Evolutionary conservation across 2,113 vertebrate species (phyloP).

Genomic region (Eonycteris spelaea): DNA sequence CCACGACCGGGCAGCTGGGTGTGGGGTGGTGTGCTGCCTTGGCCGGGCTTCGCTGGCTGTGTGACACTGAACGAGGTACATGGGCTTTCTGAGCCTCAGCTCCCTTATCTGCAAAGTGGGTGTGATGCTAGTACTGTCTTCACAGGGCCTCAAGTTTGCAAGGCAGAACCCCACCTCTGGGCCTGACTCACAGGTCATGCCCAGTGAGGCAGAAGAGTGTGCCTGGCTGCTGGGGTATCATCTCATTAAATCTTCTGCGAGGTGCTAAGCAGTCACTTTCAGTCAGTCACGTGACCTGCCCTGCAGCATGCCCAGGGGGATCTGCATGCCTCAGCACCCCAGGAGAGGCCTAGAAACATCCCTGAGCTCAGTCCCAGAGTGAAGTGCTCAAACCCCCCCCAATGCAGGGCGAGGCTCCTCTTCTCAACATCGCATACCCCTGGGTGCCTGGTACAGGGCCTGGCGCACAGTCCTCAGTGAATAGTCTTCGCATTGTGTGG

Average conservation of each 20-base stretch:
- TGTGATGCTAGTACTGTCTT: background rate
- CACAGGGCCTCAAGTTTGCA: background rate
- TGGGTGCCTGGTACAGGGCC: too few species aligned
- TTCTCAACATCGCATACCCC: background rate
- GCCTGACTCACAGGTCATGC: background rate
- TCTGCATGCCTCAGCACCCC: background rate
- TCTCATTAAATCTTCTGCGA: background rate
- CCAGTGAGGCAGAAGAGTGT: background rate
- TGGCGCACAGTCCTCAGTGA: background rate
- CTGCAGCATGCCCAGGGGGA: background rate
- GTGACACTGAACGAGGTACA: background rate
- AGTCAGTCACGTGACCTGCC: background rate
- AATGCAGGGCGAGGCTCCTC: background rate
- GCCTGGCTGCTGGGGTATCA: background rate
- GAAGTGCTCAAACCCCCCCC: fast-evolving
- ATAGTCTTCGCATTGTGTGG: background rate
- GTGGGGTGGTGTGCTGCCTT: background rate
- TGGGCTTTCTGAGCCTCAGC: background rate
- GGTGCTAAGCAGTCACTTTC: background rate
- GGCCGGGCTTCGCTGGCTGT: background rate
- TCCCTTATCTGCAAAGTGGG: background rate
- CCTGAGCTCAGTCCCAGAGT: background rate
- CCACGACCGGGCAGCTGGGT: background rate
- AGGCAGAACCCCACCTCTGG: background rate
- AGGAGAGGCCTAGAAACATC: background rate